Percentiles rank a stretch among this genome's conserved stretches.
Conservation (phyloP, 2,888 invertebrate species). For the Leucophora obtusa region DNA sequence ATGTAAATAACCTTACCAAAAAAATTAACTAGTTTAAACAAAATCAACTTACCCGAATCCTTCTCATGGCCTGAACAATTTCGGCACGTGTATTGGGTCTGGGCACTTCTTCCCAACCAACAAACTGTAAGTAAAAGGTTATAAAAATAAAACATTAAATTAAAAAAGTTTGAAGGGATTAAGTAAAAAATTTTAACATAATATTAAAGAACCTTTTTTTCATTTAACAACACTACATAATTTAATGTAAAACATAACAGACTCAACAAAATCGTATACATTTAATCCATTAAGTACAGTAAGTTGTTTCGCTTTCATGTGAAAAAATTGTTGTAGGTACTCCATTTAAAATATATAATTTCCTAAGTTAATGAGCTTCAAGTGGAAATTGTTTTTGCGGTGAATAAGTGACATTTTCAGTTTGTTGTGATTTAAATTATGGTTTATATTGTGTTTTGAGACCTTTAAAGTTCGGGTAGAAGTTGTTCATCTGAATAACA, state of each 20-base stretch:
- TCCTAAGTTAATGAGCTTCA: too few species aligned
- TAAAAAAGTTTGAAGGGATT: constrained; percentile 49
- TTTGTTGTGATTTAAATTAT: too few species aligned
- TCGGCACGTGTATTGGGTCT: constrained; percentile 97
- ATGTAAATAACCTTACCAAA: neutral
- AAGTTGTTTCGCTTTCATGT: too few species aligned
- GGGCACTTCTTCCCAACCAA: constrained; percentile 98
- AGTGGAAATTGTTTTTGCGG: too few species aligned
- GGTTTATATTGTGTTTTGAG: too few species aligned
- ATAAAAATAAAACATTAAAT: constrained; percentile 44
- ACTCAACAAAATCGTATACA: neutral
- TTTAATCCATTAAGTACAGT: too few species aligned
- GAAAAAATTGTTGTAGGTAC: too few species aligned
- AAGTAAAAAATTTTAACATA: constrained; percentile 35
- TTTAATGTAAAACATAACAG: neutral
- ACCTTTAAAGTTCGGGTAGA: too few species aligned
- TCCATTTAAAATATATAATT: too few species aligned
- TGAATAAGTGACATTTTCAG: too few species aligned
- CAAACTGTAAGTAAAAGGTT: constrained; percentile 88
- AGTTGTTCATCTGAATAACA: too few species aligned
- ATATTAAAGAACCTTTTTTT: constrained; percentile 26
- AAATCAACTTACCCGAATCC: constrained; percentile 91
- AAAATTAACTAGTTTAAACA: too few species aligned
- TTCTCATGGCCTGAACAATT: constrained; percentile 99
- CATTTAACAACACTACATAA: neutral